A percentile compares a stretch with the other conserved stretches of the same genome.
Conservation (phyloP, 2,113 vertebrate genomes). For the Dinomys branickii region DNA sequence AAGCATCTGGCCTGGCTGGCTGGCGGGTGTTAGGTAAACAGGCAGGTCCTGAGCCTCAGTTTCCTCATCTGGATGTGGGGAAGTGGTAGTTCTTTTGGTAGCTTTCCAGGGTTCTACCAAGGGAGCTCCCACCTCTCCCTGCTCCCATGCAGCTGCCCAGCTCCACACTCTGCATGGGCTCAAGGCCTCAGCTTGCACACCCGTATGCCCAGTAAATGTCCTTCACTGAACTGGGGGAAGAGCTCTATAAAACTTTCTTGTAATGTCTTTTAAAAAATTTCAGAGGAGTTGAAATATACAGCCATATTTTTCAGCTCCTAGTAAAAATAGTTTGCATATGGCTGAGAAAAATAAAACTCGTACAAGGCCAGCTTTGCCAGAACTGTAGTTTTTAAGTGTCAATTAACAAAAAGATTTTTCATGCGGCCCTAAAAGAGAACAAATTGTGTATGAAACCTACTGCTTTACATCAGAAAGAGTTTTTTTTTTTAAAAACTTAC, state of each 20-base stretch:
- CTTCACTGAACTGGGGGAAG: background rate
- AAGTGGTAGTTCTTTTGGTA: accelerated
- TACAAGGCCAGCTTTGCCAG: constrained; percentile 50
- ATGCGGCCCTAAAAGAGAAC: constrained; percentile 44
- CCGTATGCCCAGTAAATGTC: accelerated
- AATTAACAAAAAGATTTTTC: constrained; percentile 57
- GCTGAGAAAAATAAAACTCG: constrained; percentile 11
- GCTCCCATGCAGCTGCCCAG: background rate
- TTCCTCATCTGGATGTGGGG: too few species aligned
- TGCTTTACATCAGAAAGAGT: constrained; percentile 67
- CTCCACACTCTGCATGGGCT: accelerated
- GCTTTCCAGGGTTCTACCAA: accelerated
- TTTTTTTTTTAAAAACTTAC: constrained; percentile 60
- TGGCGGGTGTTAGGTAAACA: accelerated
- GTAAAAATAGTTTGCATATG: constrained; percentile 62
- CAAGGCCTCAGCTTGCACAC: accelerated
- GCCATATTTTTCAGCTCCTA: constrained; percentile 5
- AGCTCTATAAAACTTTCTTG: background rate
- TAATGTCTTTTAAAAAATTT: constrained; percentile 18
- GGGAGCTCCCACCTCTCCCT: background rate
- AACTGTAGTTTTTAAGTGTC: constrained; percentile 62
- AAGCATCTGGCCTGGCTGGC: accelerated
- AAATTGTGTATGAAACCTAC: constrained; percentile 60
- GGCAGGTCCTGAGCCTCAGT: background rate
- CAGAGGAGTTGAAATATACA: constrained; percentile 30